A percentile compares a stretch with the other conserved stretches of the same genome.
Conservation (phyloP, 64 coral and sea anemone species). For the Stichodactyla mertensii region DNA sequence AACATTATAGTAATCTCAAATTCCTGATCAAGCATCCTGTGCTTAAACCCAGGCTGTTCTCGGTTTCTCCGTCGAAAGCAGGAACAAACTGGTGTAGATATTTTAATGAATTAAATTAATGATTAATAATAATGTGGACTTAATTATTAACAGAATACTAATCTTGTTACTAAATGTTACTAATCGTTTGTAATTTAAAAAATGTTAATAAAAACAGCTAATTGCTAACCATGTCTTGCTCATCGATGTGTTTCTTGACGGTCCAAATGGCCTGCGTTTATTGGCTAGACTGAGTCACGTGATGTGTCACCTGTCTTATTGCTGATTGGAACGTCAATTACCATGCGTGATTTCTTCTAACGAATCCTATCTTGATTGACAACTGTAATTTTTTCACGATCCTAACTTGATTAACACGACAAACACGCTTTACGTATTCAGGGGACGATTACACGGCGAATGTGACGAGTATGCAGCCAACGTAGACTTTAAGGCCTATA, state of each 20-base stretch:
- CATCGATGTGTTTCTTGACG: no score
- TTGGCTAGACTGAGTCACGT: no score
- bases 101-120: neutral
- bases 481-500: no score
- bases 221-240: no score
- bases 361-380: neutral
- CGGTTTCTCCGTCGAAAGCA: neutral
- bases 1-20: no score
- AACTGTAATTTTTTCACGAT: neutral
- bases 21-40: neutral
- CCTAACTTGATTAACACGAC: neutral
- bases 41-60: neutral
- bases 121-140: neutral
- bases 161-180: no score
- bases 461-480: neutral
- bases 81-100: neutral
- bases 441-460: no score
- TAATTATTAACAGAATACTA: no score
- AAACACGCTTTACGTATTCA: neutral
- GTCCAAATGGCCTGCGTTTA: no score
- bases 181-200: no score
- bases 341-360: neutral
- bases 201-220: no score
- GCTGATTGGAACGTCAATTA: neutral
- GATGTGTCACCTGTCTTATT: no score